Base-by-base conservation (phyloP, 1,140 invertebrate genomes). In the Hirudo medicinalis region DNA sequence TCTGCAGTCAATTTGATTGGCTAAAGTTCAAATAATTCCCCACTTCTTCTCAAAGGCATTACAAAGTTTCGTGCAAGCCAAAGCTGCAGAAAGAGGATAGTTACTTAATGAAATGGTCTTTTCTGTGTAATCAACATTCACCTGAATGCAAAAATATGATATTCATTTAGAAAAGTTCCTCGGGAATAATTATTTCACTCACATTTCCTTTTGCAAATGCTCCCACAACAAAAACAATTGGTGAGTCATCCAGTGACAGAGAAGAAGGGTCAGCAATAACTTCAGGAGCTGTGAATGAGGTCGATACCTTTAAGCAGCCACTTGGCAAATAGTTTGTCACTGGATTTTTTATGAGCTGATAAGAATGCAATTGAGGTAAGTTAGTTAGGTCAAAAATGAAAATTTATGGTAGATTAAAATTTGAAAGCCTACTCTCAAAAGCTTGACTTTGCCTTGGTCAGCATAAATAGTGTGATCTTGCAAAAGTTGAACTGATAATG, bases 151-250 rank as follows among this genome's bases (percentile, higher is more conserved):
- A 49, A 49, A 49, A 49, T 36, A 36, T 36, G 32, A 17, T 17
- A 49, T 49, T 5, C 3, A 9, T 8, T 11, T 49, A 15, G 15
- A 49, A 49, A 49, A 5, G 1, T 40, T 49, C 43, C 13, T 13
- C 9, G 13, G 15, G 0, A 49, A 15, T 11, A 13, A 8, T 11
- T 49, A 29, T 69, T n/a, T 70, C 60, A 78, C 78, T 82, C 81
- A 90, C 88, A 81, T 90, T 90, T 72, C 96, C 97, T 84, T 96
- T 93, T 6, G 95, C 94, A 88, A 99, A 97, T 4, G 95, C 94
- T 60, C 96, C 97, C 75, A 99, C 85, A 6, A 97, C 88, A 74
- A 99, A 84, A 0, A 89, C 93, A 73, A 97, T 86, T 20, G 93
- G 92, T 72, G 89, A 87, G 76, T 87, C 82, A 40, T 83, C 81